Percentiles rank a stretch among this genome's conserved stretches.
Conservation (phyloP, 2,113 vertebrate genomes). For the Marcusenius ussheri region DNA sequence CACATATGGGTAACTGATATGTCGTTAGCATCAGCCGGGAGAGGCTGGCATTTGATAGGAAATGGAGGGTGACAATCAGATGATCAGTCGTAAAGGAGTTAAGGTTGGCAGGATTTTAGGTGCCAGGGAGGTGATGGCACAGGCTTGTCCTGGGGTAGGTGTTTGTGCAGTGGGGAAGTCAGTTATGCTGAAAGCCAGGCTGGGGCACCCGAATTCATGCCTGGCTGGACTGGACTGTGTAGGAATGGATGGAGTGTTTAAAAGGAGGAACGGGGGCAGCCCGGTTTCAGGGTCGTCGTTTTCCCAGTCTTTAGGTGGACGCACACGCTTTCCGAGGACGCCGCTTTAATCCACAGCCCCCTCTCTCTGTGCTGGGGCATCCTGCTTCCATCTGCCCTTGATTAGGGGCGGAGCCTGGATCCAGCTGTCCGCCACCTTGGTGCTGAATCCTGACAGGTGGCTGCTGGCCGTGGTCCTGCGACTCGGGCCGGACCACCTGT, state of each 20-base stretch:
- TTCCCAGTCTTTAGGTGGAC: background rate
- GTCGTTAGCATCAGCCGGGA: background rate
- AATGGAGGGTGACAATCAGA: background rate
- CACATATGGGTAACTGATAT: background rate
- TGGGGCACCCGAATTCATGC: background rate
- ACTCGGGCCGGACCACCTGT: background rate
- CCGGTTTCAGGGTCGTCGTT: rapidly evolving
- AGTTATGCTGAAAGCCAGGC: background rate
- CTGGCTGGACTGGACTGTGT: background rate
- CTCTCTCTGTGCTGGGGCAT: background rate
- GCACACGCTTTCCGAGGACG: background rate
- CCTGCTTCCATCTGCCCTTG: background rate
- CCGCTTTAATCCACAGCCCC: background rate
- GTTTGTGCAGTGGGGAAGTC: background rate
- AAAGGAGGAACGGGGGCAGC: background rate
- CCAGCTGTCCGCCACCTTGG: background rate
- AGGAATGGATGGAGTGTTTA: background rate
- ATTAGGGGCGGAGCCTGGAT: background rate
- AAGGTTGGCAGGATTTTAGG: background rate
- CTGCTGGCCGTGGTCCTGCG: background rate
- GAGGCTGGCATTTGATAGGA: background rate
- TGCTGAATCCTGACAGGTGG: background rate
- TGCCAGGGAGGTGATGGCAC: background rate
- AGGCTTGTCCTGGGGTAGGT: background rate
- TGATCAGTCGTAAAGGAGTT: background rate